Conservation (phyloP, 2,888 invertebrate genomes). For the Acleris literana region DNA sequence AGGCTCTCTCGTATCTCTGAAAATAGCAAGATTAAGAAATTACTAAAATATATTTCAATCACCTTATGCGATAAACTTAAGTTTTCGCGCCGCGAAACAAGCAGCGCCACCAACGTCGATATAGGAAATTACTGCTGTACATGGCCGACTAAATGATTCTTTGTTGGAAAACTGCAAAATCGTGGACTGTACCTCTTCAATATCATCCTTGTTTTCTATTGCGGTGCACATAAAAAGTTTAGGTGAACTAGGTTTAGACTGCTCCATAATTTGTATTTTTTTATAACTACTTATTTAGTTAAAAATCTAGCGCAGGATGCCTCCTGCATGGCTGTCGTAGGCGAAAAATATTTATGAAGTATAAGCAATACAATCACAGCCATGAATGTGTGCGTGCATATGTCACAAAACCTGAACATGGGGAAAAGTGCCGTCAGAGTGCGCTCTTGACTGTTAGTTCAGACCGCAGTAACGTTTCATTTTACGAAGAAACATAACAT, state of each 20-base stretch:
- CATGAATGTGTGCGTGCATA: conserved; percentile 66
- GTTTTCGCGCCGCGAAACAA: conserved; percentile 72
- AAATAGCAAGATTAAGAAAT: conserved; percentile 59
- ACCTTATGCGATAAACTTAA: conserved; percentile 50
- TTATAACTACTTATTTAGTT: conserved; percentile 81
- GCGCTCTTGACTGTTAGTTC: conserved; percentile 45
- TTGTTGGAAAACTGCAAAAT: conserved; percentile 77
- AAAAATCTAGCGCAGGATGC: conserved; percentile 83
- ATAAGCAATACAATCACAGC: conserved; percentile 69
- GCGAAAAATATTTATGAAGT: conserved; percentile 83
- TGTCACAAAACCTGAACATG: conserved; percentile 45
- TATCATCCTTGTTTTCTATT: conserved; percentile 95
- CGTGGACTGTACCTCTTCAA: conserved; percentile 91
- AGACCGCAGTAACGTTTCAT: conserved; percentile 43
- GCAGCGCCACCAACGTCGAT: conserved; percentile 77
- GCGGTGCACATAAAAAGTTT: conserved; percentile 92
- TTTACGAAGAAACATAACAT: conserved; percentile 34
- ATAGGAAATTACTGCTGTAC: conserved; percentile 70
- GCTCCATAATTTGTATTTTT: conserved; percentile 82
- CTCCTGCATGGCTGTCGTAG: conserved; percentile 85
- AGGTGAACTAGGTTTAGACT: conserved; percentile 84
- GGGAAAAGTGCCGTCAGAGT: conserved; percentile 49
- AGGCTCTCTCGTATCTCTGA: conserved; percentile 96
- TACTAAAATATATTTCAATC: conserved; percentile 43
- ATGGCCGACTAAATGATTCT: conserved; percentile 81